A percentile compares a stretch with the other conserved stretches of the same genome.
phyloP scores from a whole-genome alignment of 1,140 invertebrate species.

The Drosophila ercepeae region DNA sequence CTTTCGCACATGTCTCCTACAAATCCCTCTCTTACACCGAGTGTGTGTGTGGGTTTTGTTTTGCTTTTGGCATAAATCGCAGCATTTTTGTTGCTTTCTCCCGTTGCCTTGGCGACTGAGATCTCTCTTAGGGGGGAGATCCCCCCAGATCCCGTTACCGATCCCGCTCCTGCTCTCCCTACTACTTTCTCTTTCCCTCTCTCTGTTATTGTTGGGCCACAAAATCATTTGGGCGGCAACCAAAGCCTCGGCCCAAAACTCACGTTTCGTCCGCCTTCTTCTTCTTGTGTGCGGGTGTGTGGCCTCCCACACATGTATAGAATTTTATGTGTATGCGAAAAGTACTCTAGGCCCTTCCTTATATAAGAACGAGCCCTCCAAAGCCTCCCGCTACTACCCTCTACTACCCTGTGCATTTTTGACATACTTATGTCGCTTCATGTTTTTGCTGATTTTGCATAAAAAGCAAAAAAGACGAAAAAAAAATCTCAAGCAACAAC shows the following conservation, averaged over 20 bases:
- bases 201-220: constrained; percentile 31
- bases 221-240: constrained; percentile 83
- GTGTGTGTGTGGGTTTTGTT: constrained; percentile 49
- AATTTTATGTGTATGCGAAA: constrained; percentile 38
- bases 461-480: constrained; percentile 9
- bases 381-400: background rate
- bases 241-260: constrained; percentile 66
- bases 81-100: constrained; percentile 54
- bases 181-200: constrained; percentile 16
- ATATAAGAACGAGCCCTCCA: constrained; percentile 72
- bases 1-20: constrained; percentile 20
- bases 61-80: constrained; percentile 46
- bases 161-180: constrained; percentile 16
- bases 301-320: constrained; percentile 37
- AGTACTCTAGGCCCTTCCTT: constrained; percentile 78
- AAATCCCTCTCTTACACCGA: background rate
- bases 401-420: constrained; percentile 61
- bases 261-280: constrained; percentile 60
- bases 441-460: constrained; percentile 81
- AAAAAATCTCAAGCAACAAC: constrained; percentile 18
- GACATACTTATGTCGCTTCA: constrained; percentile 82
- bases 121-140: constrained; percentile 31
- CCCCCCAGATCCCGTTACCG: background rate
- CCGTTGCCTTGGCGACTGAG: constrained; percentile 32
- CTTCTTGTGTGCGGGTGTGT: constrained; percentile 6